Evolutionary conservation across 2,797 vertebrate genomes (phyloP), one percentile per base, ranked within the genome.

Genomic region (Diceros bicornis): DNA sequence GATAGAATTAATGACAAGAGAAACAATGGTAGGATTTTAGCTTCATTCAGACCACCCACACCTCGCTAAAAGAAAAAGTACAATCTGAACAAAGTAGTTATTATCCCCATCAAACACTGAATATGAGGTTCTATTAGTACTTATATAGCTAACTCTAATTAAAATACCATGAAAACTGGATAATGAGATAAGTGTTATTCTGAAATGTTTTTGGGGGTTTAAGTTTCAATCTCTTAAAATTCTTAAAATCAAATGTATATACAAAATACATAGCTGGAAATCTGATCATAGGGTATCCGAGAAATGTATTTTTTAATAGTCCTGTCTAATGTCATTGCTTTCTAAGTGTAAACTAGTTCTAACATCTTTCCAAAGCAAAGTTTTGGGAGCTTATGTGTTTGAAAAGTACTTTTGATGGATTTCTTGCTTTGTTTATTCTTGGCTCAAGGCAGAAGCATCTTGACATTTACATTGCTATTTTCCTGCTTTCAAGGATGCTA

Each of bases 391-490:
- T 89, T 87, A 27, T 47, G 14, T 90, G 50, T 97, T 93, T 96
- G 75, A 90, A 93, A 95, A 91, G 34, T 47, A 92, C 50, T 95
- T 95, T 90, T 74, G 92, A 93, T 87, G 79, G 86, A 90, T 96
- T 81, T 62, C 83, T 97, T 95, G 27, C 18, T 98, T 91, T 97
- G 79, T 97, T 94, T 97, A 92, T 62, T 94, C 74, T 91, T 74
- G 69, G 64, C 81, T 96, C 69, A 95, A 92, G 91, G 79, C 61
- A 90, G 86, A 96, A 91, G 75, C 55, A 78, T 89, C 81, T 72
- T 98, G 94, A 96, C 78, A 97, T 98, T 96, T 97, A 95, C 94
- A 89, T 62, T 91, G 90, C 74, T 94, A 59, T 95, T 93, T 95
- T 92, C 57, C 55, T 96, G 47, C 83, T 94, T 94, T 96, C 55